Conservation (phyloP, 1,140 invertebrate genomes). For the Papilio machaon region DNA sequence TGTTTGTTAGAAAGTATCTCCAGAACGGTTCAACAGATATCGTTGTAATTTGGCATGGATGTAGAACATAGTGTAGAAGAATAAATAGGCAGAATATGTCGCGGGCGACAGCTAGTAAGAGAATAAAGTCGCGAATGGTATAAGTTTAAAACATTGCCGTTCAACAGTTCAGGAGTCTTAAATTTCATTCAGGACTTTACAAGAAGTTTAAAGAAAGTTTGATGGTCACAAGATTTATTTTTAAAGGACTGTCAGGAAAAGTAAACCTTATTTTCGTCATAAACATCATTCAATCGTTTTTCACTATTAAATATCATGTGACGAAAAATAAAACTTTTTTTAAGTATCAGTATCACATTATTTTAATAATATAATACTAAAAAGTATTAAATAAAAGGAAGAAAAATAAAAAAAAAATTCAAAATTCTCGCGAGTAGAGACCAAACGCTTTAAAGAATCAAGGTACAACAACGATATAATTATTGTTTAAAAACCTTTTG, state of each 20-base stretch:
- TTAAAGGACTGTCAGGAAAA: not conserved
- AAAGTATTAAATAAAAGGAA: not conserved
- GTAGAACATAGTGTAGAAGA: too few species aligned
- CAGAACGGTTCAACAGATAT: too few species aligned
- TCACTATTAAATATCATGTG: not conserved
- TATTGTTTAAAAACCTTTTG: too few species aligned
- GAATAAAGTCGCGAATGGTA: not conserved
- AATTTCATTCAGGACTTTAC: constrained; percentile 3
- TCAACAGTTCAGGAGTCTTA: constrained; percentile 17
- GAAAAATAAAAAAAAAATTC: not conserved
- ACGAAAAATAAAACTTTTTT: too few species aligned
- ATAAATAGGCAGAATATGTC: too few species aligned
- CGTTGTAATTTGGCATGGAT: too few species aligned
- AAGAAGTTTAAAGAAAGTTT: constrained; percentile 12
- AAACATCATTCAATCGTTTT: not conserved
- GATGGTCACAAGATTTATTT: constrained; percentile 15
- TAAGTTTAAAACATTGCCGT: constrained; percentile 13
- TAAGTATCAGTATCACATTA: too few species aligned
- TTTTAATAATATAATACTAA: not conserved
- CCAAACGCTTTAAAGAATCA: too few species aligned
- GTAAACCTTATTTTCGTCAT: not conserved
- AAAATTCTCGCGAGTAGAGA: too few species aligned
- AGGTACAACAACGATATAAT: too few species aligned
- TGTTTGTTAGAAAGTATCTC: too few species aligned
- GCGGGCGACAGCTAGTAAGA: not conserved